A percentile compares a stretch with the other conserved stretches of the same genome.
Evolutionary conservation across 2,888 invertebrate genomes (phyloP).

Genomic region (Anaspis maculata): DNA sequence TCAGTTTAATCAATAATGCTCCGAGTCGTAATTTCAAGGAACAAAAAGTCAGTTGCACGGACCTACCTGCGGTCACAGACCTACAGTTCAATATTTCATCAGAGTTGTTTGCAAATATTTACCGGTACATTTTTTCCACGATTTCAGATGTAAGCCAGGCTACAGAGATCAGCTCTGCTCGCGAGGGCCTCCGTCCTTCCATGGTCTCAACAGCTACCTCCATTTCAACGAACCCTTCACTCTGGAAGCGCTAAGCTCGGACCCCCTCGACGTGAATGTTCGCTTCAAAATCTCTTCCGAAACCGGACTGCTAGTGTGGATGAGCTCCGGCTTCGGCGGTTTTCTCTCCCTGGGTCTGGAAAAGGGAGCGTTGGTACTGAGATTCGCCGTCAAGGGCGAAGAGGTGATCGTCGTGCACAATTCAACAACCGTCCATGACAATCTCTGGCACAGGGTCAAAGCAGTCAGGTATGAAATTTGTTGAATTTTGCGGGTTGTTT

Average conservation of each 20-base stretch:
- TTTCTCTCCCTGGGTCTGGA: constrained; percentile 81
- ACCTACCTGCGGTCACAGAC: no score
- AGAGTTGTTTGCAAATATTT: constrained; percentile 1
- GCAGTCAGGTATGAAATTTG: constrained; percentile 61
- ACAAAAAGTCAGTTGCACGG: no score
- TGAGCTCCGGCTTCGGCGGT: constrained; percentile 64
- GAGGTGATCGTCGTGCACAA: constrained; percentile 78
- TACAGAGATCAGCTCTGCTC: constrained; percentile 44
- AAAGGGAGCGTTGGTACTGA: constrained; percentile 62
- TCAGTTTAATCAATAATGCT: no score
- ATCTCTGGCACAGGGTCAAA: constrained; percentile 73
- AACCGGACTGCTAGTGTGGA: constrained; percentile 77
- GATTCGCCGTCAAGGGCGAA: constrained; percentile 84
- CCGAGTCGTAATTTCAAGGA: no score
- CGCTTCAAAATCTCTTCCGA: constrained; percentile 66
- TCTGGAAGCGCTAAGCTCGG: constrained; percentile 74
- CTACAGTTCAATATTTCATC: no score
- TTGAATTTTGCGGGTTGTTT: not conserved
- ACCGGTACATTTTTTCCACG: no score
- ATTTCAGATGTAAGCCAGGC: constrained; percentile 50
- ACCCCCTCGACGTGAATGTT: constrained; percentile 81
- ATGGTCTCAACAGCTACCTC: constrained; percentile 76
- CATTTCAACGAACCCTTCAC: constrained; percentile 82
- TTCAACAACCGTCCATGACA: constrained; percentile 79
- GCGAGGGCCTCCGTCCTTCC: constrained; percentile 65